Percentiles rank a stretch among this genome's conserved stretches.
Evolutionary conservation across 2,113 vertebrate genomes (phyloP).

Genomic region (Chionodraco myersi): DNA sequence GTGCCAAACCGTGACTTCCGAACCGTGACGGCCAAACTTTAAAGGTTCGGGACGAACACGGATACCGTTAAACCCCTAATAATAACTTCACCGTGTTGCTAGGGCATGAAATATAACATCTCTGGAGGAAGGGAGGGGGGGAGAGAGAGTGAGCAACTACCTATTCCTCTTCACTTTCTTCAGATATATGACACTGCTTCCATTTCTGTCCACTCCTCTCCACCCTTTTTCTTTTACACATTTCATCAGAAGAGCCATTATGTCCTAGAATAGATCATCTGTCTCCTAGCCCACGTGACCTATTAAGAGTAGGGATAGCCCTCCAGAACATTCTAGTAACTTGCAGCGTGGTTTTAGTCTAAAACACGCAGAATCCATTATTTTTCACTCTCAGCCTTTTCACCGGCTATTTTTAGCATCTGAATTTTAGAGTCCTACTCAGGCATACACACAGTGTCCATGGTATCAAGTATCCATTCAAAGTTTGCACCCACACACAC

Average conservation of each 20-base stretch:
- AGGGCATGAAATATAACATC: constrained; percentile 30
- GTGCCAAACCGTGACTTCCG: too few species aligned
- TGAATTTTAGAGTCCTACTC: constrained; percentile 36
- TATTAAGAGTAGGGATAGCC: constrained; percentile 43
- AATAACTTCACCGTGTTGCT: constrained; percentile 36
- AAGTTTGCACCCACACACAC: not conserved
- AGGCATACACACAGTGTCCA: constrained; percentile 36
- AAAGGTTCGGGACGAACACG: too few species aligned
- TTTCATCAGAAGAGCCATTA: constrained; percentile 33
- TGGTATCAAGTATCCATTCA: constrained; percentile 15
- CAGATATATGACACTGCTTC: constrained; percentile 23
- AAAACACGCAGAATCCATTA: constrained; percentile 55
- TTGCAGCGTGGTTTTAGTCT: not conserved
- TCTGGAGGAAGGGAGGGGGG: not conserved
- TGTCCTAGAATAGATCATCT: constrained; percentile 18
- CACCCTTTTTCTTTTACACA: constrained; percentile 23
- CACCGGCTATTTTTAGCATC: constrained; percentile 51
- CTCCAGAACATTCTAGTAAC: constrained; percentile 14
- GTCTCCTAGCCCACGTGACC: constrained; percentile 39
- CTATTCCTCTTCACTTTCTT: constrained; percentile 27
- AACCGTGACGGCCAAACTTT: too few species aligned
- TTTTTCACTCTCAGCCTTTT: constrained; percentile 43
- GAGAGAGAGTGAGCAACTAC: constrained; percentile 17
- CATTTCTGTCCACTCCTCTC: constrained; percentile 3
- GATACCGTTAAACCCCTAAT: constrained; percentile 1